These are phyloP conservation scores for Megalonaias nervosa DNA, from an alignment of 1,140 invertebrate species.

Conservation along the genomic window DNA sequence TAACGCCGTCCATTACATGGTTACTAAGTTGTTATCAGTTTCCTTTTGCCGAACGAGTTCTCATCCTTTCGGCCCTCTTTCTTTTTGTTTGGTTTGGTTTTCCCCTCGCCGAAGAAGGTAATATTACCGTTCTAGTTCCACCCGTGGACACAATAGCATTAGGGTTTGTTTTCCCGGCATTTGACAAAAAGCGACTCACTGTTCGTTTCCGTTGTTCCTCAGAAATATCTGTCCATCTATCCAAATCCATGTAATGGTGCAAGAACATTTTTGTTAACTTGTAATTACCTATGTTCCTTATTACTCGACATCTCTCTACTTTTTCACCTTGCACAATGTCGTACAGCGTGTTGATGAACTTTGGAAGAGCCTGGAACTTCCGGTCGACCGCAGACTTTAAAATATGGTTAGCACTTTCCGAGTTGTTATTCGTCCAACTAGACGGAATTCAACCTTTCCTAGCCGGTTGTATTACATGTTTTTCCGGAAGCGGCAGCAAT, in stretches of 20 bases:
- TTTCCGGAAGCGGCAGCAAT: neutral
- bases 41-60: too few species aligned
- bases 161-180: neutral
- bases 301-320: neutral
- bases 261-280: neutral
- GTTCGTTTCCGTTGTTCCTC: neutral
- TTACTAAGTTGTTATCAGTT: too few species aligned
- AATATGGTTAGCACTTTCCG: conserved; percentile 11
- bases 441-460: too few species aligned
- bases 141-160: neutral
- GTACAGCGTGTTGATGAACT: neutral
- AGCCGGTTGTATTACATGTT: neutral
- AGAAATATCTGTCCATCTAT: neutral
- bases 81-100: too few species aligned
- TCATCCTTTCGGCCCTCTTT: too few species aligned
- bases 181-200: neutral
- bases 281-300: neutral
- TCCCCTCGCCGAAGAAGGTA: too few species aligned
- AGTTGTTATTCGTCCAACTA: conserved; percentile 8
- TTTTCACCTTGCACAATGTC: neutral
- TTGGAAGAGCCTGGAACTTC: neutral
- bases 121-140: neutral
- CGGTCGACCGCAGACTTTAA: conserved; percentile 4
- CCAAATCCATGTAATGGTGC: neutral
- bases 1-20: too few species aligned